Evolutionary conservation across 1,140 invertebrate species (phyloP).

Genomic region (Drosophila ficusphila): DNA sequence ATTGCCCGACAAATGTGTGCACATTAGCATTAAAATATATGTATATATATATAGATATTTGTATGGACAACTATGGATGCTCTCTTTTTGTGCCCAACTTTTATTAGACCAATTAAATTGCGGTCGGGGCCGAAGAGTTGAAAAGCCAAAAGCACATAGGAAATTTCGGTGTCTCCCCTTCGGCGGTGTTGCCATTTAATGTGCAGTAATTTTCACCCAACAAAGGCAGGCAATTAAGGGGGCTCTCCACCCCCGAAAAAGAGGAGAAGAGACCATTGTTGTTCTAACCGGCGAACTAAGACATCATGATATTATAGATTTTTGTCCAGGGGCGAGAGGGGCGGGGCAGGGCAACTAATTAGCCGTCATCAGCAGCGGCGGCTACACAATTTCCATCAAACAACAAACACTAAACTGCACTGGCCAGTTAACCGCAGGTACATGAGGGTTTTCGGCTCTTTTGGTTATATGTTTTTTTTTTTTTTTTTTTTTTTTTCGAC

Average conservation of each 20-base stretch:
- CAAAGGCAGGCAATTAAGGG: slow-evolving; percentile 47
- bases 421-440: slow-evolving; percentile 67
- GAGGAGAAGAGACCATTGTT: slow-evolving; percentile 41
- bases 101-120: slow-evolving; percentile 80
- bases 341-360: slow-evolving; percentile 52
- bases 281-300: slow-evolving; percentile 46
- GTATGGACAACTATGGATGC: not conserved
- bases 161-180: slow-evolving; percentile 20
- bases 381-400: slow-evolving; percentile 55
- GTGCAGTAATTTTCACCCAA: slow-evolving; percentile 76
- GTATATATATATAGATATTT: slow-evolving; percentile 32
- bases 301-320: slow-evolving; percentile 50
- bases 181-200: slow-evolving; percentile 65
- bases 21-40: slow-evolving; percentile 75
- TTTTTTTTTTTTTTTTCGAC: not conserved
- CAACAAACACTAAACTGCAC: slow-evolving; percentile 37
- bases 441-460: slow-evolving; percentile 53
- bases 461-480: slow-evolving; percentile 12
- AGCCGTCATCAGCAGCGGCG: slow-evolving; percentile 76
- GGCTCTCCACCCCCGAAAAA: not conserved
- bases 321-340: not conserved
- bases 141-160: slow-evolving; percentile 27
- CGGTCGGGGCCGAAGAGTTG: slow-evolving; percentile 38
- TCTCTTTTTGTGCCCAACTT: slow-evolving; percentile 55
- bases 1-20: slow-evolving; percentile 73